Evolutionary conservation across 2,113 vertebrate genomes (phyloP).

Genomic region (Indicator maculatus): DNA sequence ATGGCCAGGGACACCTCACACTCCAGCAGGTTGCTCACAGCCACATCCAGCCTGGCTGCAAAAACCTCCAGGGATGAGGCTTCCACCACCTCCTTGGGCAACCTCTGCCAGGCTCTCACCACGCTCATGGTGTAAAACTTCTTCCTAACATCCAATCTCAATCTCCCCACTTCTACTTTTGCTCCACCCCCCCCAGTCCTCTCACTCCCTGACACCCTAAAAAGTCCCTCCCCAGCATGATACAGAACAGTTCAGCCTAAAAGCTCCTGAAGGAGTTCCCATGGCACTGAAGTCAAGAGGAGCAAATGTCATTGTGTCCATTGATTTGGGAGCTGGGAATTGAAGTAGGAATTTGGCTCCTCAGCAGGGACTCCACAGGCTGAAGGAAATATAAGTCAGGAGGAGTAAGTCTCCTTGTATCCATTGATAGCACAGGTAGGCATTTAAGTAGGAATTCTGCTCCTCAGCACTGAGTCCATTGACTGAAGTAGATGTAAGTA

Average conservation of each 20-base stretch:
- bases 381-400: neutral
- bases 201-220: too few relatives aligned
- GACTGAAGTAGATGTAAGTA: neutral
- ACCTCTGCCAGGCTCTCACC: too few relatives aligned
- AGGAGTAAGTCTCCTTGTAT: neutral
- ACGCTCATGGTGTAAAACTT: too few relatives aligned
- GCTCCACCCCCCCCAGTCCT: too few relatives aligned
- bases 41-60: too few relatives aligned
- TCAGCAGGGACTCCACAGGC: neutral
- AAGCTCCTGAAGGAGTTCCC: neutral
- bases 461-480: neutral
- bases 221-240: too few relatives aligned
- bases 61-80: too few relatives aligned
- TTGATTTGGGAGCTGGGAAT: neutral
- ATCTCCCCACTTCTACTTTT: too few relatives aligned
- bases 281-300: neutral
- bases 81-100: too few relatives aligned
- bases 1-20: too few relatives aligned
- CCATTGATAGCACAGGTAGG: neutral
- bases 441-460: constrained; percentile 20
- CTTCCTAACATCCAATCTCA: too few relatives aligned
- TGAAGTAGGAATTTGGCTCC: constrained; percentile 9
- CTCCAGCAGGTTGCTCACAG: too few relatives aligned
- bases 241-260: neutral
- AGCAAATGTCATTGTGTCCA: neutral